Evolutionary conservation across 2,113 vertebrate species (phyloP), one percentile per base, ranked within the genome.

Genomic region (Mustelus asterias): DNA sequence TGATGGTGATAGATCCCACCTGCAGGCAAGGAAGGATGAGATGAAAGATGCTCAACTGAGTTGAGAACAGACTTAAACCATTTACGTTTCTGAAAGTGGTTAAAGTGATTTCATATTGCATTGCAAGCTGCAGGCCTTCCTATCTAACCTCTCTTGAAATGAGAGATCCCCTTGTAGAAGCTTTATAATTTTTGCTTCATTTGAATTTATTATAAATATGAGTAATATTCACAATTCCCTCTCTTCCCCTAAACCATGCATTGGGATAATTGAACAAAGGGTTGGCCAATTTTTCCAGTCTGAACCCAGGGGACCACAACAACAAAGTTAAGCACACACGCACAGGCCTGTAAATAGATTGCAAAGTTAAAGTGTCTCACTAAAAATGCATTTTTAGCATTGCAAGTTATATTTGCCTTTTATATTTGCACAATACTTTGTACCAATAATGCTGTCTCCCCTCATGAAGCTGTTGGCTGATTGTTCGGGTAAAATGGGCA

Each of bases 311-410:
- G 89, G 29, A 93, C 20, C 14, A 65, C 58, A 93, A 89, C 86
- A 89, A 60, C 54, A 89, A 89, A 89, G 54, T 29, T 33, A 93
- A 65, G 37, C 14, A 65, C 33, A 41, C 33, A 41, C 60, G 37
- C 60, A 22, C 60, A 37, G 33, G 33, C 58, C 37, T 20, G 7
- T 93, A 22, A 93, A 93, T 93, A 67, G 29, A n/a, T 93, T 93
- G 89, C 60, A 93, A 67, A 93, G 33, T 65, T 93, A 65, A 60
- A 60, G 60, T 8, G n/a, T 9, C 60, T 93, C 89, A 65, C 37
- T 65, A 37, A 65, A 93, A 37, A 93, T 93, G 60, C 14, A 20
- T 93, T 65, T 93, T 93, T 37, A 67, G 89, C 89, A 93, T 63
- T 67, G n/a, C 29, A 93, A 20, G 37, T 65, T 18, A 37, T 37